Percentiles rank a stretch among this genome's conserved stretches.
phyloP scores from a whole-genome alignment of 2,888 invertebrate genomes.

The Gymnosoma rotundatum region DNA sequence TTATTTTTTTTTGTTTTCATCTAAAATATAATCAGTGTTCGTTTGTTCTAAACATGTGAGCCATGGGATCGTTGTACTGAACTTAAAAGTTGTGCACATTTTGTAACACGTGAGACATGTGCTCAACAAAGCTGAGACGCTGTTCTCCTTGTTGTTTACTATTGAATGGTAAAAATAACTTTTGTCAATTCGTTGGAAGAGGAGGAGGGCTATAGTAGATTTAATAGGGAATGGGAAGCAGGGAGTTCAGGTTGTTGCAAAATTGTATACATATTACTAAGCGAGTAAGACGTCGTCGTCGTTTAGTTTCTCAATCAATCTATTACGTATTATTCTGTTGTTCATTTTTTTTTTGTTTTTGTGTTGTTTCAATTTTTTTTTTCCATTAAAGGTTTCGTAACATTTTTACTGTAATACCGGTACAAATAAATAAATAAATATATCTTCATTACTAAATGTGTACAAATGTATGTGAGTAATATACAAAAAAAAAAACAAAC shows the following conservation, averaged over 20 bases:
- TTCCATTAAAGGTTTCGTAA: conserved; percentile 68
- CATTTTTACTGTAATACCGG: conserved; percentile 65
- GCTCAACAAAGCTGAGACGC: conserved; percentile 47
- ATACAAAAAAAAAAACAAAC: too few species aligned
- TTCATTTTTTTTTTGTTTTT: conserved; percentile 26
- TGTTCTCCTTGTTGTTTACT: conserved; percentile 44
- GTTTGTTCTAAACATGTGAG: conserved; percentile 77
- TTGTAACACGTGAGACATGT: conserved; percentile 74
- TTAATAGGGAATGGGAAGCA: neutral
- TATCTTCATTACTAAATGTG: conserved; percentile 11
- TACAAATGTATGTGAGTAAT: conserved; percentile 1
- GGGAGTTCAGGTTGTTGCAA: conserved; percentile 37
- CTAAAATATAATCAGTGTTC: conserved; percentile 44
- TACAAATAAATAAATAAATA: conserved; percentile 40
- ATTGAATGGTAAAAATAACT: conserved; percentile 60
- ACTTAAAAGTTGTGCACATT: conserved; percentile 73
- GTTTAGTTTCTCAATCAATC: conserved; percentile 59
- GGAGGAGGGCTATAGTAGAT: conserved; percentile 16
- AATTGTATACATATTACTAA: conserved; percentile 27
- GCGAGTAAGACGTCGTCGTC: conserved; percentile 31
- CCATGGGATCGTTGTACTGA: conserved; percentile 79
- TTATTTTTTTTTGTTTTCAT: neutral
- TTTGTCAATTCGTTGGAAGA: conserved; percentile 27
- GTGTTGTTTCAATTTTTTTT: neutral
- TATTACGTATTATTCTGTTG: conserved; percentile 60